Percentiles rank a stretch among this genome's conserved stretches.
Evolutionary conservation across 2,113 vertebrate species (phyloP).

Genomic region (Oceanites oceanicus): DNA sequence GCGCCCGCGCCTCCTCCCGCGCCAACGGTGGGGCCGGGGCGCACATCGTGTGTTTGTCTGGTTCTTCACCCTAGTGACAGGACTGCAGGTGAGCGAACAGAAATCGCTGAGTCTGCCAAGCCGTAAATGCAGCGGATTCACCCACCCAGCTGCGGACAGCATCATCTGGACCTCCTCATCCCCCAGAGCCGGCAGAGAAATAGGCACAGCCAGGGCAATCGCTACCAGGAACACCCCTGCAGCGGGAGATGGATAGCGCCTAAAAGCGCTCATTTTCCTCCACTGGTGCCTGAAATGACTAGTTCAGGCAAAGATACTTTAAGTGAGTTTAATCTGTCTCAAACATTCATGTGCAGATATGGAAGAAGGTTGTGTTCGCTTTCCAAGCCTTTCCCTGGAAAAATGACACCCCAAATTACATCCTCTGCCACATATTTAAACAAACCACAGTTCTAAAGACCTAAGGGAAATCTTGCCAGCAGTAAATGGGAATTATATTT

Average conservation of each 20-base stretch:
- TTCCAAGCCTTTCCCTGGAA: background rate
- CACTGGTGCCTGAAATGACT: background rate
- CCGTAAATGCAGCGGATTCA: background rate
- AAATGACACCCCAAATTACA: background rate
- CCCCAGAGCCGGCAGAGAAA: background rate
- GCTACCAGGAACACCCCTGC: background rate
- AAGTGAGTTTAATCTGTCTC: background rate
- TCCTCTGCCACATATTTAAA: background rate
- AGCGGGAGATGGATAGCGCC: background rate
- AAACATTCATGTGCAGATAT: too few relatives aligned
- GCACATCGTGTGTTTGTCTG: too few relatives aligned
- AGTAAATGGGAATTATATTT: background rate
- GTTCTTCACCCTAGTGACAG: background rate
- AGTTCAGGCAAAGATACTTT: background rate
- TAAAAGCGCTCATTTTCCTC: background rate
- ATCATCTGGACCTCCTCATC: background rate
- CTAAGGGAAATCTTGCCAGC: background rate
- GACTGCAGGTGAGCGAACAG: background rate
- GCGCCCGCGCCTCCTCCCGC: background rate
- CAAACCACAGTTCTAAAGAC: background rate
- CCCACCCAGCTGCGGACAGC: background rate
- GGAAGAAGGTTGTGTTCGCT: background rate
- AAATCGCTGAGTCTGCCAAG: background rate
- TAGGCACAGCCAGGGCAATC: background rate
- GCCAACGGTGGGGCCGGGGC: accelerated